Percentiles rank a stretch among this genome's conserved stretches.
Conservation (phyloP, 2,113 vertebrate species). For the Arizona elegans region DNA sequence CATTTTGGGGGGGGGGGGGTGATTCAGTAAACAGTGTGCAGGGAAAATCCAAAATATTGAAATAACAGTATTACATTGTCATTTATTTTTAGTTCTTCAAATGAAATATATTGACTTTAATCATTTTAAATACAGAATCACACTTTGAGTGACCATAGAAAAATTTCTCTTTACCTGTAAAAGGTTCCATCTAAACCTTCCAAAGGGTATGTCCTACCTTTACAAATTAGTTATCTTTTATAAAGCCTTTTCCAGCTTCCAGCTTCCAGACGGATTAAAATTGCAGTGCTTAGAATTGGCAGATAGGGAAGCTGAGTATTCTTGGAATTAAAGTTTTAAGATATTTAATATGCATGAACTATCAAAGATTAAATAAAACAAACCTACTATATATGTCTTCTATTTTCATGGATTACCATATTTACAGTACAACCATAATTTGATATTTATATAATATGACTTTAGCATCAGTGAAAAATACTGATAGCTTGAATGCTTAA, state of each 20-base stretch:
- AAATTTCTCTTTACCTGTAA: neutral
- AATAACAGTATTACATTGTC: neutral
- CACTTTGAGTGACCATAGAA: neutral
- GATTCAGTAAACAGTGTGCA: neutral
- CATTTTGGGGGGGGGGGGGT: neutral
- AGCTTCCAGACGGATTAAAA: neutral
- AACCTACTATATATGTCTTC: neutral
- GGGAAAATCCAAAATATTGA: neutral
- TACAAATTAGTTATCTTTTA: neutral
- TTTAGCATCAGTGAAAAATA: neutral
- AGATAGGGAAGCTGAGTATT: neutral
- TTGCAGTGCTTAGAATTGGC: neutral
- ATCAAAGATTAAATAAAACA: neutral
- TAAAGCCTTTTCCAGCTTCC: neutral
- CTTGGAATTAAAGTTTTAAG: neutral
- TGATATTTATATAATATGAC: neutral
- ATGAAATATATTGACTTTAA: neutral
- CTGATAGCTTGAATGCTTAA: neutral
- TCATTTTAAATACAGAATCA: neutral
- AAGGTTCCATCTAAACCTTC: neutral
- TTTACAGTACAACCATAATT: neutral
- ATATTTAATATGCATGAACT: neutral
- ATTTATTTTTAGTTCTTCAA: neutral
- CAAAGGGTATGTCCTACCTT: neutral
- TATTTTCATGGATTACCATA: neutral